Percentiles rank a stretch among this genome's conserved stretches.
Evolutionary conservation across 2,888 invertebrate species (phyloP).

Genomic region (Tiliacea aurago): DNA sequence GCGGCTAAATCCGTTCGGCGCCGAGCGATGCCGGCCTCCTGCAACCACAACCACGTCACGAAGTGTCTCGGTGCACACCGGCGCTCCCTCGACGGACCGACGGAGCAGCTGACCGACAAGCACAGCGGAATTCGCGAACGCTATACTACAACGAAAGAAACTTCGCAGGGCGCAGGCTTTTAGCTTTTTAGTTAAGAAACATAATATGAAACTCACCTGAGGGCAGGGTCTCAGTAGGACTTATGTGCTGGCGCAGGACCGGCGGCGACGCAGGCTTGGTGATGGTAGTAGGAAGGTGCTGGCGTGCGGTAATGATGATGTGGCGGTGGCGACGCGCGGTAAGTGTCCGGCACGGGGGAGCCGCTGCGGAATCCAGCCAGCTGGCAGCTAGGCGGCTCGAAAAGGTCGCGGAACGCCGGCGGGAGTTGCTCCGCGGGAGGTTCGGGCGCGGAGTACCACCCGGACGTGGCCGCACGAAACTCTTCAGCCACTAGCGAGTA

Average conservation of each 20-base stretch:
- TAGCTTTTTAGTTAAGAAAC: constrained; percentile 18
- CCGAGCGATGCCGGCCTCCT: constrained; percentile 87
- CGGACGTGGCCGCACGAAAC: constrained; percentile 86
- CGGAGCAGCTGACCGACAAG: constrained; percentile 77
- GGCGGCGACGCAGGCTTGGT: constrained; percentile 91
- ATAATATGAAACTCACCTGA: constrained; percentile 79
- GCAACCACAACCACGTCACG: constrained; percentile 89
- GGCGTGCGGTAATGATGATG: constrained; percentile 88
- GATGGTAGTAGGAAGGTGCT: constrained; percentile 89
- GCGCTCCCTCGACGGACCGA: constrained; percentile 70
- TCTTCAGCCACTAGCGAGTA: constrained; percentile 90
- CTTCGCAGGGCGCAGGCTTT: constrained; percentile 79
- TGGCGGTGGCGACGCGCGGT: constrained; percentile 85
- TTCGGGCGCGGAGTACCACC: constrained; percentile 91
- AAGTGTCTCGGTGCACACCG: constrained; percentile 78
- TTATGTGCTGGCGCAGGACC: constrained; percentile 87
- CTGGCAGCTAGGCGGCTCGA: constrained; percentile 89
- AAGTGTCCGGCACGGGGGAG: constrained; percentile 83
- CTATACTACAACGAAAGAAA: constrained; percentile 61
- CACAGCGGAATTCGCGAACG: constrained; percentile 83
- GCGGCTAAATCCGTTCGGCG: constrained; percentile 89
- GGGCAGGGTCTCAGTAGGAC: constrained; percentile 86
- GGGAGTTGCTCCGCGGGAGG: constrained; percentile 85
- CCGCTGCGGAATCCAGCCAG: constrained; percentile 88
- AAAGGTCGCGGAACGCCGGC: constrained; percentile 86